Percentiles rank a stretch among this genome's conserved stretches.
phyloP scores from a whole-genome alignment of 2,113 vertebrate genomes.

The Fregetta grallaria region DNA sequence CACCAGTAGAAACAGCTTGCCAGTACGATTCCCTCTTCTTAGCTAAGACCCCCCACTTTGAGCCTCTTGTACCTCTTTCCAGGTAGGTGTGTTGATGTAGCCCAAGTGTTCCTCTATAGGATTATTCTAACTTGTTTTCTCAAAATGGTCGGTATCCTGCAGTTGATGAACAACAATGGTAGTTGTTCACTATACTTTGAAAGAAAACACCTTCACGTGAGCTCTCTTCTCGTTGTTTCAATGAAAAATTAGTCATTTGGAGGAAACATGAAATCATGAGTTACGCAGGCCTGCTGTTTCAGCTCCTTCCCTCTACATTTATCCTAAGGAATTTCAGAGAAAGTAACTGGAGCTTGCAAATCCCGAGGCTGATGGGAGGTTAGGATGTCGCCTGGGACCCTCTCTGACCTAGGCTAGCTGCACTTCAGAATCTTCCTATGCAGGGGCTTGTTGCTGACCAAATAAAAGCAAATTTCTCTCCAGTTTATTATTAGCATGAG shows the following conservation, averaged over 20 bases:
- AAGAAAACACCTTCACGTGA: neutral
- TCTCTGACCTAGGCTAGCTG: neutral
- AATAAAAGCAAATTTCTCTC: slow-evolving; percentile 38
- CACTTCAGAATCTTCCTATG: neutral
- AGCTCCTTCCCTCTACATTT: neutral
- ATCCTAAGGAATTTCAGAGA: neutral
- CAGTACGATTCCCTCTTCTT: neutral
- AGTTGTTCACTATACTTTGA: neutral
- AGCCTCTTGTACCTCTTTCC: neutral
- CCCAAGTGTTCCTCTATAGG: neutral
- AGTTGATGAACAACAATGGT: neutral
- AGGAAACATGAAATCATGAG: neutral
- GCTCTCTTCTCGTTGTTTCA: neutral
- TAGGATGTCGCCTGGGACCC: neutral
- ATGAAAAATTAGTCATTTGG: neutral
- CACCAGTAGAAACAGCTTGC: neutral
- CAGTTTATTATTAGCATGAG: slow-evolving; percentile 70
- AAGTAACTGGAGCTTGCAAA: neutral
- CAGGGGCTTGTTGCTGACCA: neutral
- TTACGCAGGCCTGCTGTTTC: neutral
- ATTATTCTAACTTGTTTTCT: neutral
- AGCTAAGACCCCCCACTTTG: neutral
- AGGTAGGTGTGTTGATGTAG: neutral
- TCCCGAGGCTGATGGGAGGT: neutral
- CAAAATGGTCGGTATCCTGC: neutral